Conservation (phyloP, 2,113 vertebrate genomes). For the Phyllopteryx taeniolatus region DNA sequence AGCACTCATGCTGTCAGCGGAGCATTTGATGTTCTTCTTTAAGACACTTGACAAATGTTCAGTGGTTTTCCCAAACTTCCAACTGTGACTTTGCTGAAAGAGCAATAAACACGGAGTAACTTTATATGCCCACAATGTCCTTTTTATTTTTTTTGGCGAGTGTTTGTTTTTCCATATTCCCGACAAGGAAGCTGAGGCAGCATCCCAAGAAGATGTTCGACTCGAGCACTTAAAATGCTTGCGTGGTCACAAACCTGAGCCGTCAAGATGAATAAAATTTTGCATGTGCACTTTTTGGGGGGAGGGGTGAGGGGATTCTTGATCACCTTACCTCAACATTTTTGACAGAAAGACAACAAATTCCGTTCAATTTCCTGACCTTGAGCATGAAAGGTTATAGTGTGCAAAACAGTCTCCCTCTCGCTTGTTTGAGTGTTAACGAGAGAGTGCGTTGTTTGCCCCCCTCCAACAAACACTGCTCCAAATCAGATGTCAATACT, state of each 20-base stretch:
- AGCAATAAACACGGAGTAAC: not conserved
- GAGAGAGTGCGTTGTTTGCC: slow-evolving; percentile 43
- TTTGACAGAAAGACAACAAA: not conserved
- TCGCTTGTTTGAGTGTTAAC: slow-evolving; percentile 42
- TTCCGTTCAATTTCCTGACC: not conserved
- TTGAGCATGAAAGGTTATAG: not conserved
- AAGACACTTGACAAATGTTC: not conserved
- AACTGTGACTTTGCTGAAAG: slow-evolving; percentile 2
- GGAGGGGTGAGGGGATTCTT: not conserved
- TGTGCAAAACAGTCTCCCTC: not conserved
- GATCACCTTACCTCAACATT: not conserved
- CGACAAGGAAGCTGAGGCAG: slow-evolving; percentile 34
- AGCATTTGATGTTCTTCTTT: not conserved
- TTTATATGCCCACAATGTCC: slow-evolving; percentile 1
- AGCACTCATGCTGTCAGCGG: not conserved
- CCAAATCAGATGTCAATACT: slow-evolving; percentile 42
- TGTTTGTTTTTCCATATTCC: slow-evolving; percentile 1
- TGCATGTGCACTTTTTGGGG: not conserved
- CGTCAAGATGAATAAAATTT: slow-evolving; percentile 7
- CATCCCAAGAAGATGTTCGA: slow-evolving; percentile 29
- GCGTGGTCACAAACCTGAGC: slow-evolving; percentile 18
- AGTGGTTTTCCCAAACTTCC: not conserved
- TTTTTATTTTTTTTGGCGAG: not conserved
- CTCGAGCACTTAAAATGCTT: slow-evolving; percentile 18
- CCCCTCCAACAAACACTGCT: slow-evolving; percentile 48